A percentile compares a stretch with the other conserved stretches of the same genome.
Evolutionary conservation across 2,888 invertebrate species (phyloP).

Genomic region (Liposcelis brunnea): DNA sequence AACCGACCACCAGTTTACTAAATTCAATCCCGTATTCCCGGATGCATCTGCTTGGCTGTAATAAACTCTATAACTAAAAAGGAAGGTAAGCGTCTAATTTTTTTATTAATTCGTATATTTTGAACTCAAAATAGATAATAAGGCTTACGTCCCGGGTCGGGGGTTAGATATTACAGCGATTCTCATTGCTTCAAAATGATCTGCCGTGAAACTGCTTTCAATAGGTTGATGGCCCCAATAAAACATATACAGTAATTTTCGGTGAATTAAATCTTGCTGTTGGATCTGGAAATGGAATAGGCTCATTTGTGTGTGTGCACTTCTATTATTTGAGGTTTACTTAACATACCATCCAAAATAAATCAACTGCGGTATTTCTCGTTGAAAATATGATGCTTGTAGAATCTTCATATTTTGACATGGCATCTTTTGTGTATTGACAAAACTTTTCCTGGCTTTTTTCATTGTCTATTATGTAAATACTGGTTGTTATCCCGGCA

Average conservation of each 20-base stretch:
- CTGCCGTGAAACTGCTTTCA: conserved; percentile 31
- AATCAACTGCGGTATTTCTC: conserved; percentile 7
- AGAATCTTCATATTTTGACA: conserved; percentile 32
- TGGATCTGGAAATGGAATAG: conserved; percentile 24
- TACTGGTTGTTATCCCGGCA: neutral
- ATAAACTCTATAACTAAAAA: conserved; percentile 44
- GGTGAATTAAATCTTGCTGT: conserved; percentile 37
- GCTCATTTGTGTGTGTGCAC: conserved; percentile 1
- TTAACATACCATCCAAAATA: conserved; percentile 12
- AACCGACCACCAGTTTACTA: conserved; percentile 57
- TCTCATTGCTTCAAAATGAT: conserved; percentile 36
- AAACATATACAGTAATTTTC: conserved; percentile 46
- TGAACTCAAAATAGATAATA: conserved; percentile 2
- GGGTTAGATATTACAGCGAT: conserved; percentile 48
- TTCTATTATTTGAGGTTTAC: conserved; percentile 17
- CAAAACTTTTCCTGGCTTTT: conserved; percentile 25
- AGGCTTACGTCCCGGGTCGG: conserved; percentile 37
- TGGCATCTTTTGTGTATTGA: conserved; percentile 29
- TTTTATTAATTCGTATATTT: too few relatives aligned
- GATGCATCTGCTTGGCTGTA: conserved; percentile 52
- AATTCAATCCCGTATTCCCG: conserved; percentile 34
- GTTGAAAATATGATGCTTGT: conserved; percentile 33
- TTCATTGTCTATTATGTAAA: neutral
- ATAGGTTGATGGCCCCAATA: conserved; percentile 42
- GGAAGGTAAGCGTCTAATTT: neutral